Conservation (phyloP, 2,888 invertebrate genomes). For the Eurytoma californica region DNA sequence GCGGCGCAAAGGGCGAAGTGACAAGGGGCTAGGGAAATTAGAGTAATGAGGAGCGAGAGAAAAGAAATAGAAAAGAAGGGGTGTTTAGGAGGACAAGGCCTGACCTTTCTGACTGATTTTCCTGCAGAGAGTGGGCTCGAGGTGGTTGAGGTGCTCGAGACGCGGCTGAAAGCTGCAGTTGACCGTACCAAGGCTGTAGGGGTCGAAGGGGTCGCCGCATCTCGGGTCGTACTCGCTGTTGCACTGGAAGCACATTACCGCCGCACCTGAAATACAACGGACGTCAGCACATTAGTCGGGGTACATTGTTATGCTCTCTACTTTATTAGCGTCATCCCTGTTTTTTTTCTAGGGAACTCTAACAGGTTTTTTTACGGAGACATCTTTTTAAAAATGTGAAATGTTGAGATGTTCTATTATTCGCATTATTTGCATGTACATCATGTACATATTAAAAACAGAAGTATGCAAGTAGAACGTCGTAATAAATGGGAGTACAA, state of each 20-base stretch:
- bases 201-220: constrained; percentile 92
- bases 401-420: not conserved
- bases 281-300: not conserved
- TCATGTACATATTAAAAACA: not conserved
- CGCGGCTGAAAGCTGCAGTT: constrained; percentile 87
- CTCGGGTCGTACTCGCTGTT: constrained; percentile 93
- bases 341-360: not conserved
- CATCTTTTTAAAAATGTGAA: not conserved
- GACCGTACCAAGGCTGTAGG: constrained; percentile 88
- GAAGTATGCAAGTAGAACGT: too few species aligned
- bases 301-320: not conserved
- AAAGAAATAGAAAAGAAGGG: not conserved
- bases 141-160: constrained; percentile 81
- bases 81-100: not conserved
- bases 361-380: not conserved
- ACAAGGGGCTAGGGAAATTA: not conserved
- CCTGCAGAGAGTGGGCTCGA: constrained; percentile 85
- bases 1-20: not conserved
- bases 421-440: not conserved
- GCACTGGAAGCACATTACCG: constrained; percentile 90
- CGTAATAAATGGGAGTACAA: too few species aligned
- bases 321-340: not conserved
- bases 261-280: constrained; percentile 74
- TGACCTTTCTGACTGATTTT: constrained; percentile 88
- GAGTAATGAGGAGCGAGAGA: not conserved